Conservation (phyloP, 2,113 vertebrate species). For the Gymnobelideus leadbeateri region DNA sequence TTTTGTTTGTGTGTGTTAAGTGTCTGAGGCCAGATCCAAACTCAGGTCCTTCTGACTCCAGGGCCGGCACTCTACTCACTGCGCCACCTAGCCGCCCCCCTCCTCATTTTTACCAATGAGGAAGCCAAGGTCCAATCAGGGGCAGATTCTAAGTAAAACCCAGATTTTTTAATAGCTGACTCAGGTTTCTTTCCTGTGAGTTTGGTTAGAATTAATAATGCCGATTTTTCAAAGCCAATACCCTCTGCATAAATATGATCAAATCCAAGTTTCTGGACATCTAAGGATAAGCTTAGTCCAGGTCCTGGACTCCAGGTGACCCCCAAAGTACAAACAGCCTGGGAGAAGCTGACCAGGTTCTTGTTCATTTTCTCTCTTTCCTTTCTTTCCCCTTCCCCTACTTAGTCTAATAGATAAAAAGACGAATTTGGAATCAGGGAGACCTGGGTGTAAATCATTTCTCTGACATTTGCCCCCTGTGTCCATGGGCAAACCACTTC, state of each 20-base stretch:
- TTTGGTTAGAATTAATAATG: background rate
- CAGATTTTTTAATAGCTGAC: background rate
- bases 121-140: background rate
- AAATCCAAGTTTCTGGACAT: background rate
- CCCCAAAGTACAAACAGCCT: background rate
- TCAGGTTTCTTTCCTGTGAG: background rate
- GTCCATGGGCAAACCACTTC: background rate
- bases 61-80: too few species aligned
- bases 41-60: too few species aligned
- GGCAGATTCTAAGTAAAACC: background rate
- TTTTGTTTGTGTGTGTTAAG: too few species aligned
- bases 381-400: background rate
- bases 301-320: background rate
- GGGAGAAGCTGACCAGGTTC: background rate
- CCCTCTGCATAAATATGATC: background rate
- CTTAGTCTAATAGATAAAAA: background rate
- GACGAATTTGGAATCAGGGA: background rate
- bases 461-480: background rate
- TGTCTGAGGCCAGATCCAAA: too few species aligned
- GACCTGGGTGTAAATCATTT: background rate
- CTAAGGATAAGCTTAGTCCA: background rate
- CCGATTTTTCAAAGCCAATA: background rate
- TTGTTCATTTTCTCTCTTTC: background rate
- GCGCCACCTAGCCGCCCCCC: too few species aligned
- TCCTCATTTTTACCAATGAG: background rate